phyloP scores from a whole-genome alignment of 2,113 vertebrate species.

The Labeo rohita region DNA sequence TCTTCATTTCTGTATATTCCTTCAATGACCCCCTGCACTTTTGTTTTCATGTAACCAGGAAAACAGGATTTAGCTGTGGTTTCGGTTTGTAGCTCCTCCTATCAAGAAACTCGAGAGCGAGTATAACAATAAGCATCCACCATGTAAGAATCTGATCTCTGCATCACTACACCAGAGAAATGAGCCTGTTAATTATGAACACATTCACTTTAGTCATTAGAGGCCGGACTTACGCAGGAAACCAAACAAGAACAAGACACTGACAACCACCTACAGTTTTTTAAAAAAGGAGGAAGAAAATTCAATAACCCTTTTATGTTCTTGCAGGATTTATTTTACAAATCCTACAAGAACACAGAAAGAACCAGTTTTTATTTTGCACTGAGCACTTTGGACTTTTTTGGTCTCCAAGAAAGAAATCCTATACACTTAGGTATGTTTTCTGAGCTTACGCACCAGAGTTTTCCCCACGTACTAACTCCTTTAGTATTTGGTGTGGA shows the following conservation, averaged over 20 bases:
- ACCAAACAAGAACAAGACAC: neutral
- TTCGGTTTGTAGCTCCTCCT: neutral
- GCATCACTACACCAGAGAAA: conserved; percentile 13
- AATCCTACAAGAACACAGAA: neutral
- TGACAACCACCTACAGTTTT: neutral
- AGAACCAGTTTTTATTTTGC: neutral
- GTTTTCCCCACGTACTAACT: no score
- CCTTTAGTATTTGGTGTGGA: no score
- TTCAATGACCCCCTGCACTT: neutral
- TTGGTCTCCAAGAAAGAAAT: neutral
- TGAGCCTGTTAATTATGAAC: conserved; percentile 2
- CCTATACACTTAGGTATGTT: neutral
- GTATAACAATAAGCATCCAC: neutral
- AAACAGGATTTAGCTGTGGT: neutral
- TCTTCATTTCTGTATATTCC: neutral
- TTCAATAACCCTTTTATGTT: neutral
- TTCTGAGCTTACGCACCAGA: no score
- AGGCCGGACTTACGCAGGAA: neutral
- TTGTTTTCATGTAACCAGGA: neutral
- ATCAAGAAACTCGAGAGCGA: neutral
- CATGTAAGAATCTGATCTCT: neutral
- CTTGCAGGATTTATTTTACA: neutral
- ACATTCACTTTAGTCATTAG: neutral
- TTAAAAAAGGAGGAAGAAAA: neutral
- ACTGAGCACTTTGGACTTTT: neutral